These are phyloP conservation scores for Ypsolopha scabrella DNA, from an alignment of 2,888 invertebrate species.

Conservation along the genomic window DNA sequence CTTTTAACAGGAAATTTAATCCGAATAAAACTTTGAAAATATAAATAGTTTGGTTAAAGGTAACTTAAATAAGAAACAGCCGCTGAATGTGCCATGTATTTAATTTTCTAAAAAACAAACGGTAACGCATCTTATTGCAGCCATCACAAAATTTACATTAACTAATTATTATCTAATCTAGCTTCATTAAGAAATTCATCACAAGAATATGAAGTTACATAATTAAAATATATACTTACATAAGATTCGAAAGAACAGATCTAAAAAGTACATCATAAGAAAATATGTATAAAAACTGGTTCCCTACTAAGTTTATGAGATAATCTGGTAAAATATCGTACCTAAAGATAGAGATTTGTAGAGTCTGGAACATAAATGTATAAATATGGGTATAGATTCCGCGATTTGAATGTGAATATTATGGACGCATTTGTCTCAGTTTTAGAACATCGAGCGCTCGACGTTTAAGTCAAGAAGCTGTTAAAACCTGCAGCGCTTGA, in stretches of 20 bases:
- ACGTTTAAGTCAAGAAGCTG: too few species aligned
- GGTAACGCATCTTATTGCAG: slow-evolving; percentile 36
- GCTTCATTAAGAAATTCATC: slow-evolving; percentile 8
- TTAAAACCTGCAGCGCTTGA: too few species aligned
- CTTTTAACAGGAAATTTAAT: too few species aligned
- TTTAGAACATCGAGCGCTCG: too few species aligned
- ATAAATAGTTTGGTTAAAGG: not conserved
- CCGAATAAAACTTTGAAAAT: too few species aligned
- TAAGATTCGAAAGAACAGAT: slow-evolving; percentile 33
- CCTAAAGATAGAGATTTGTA: too few species aligned
- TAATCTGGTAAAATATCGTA: too few species aligned
- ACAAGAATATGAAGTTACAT: slow-evolving; percentile 6
- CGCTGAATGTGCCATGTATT: slow-evolving; percentile 46
- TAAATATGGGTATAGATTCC: too few species aligned
- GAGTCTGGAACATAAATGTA: too few species aligned
- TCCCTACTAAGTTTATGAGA: too few species aligned
- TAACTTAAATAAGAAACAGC: slow-evolving; percentile 11
- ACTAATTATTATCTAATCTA: slow-evolving; percentile 15
- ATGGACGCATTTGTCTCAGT: too few species aligned
- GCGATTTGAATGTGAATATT: too few species aligned
- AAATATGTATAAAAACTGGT: not conserved
- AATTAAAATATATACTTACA: slow-evolving; percentile 8
- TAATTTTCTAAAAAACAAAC: slow-evolving; percentile 46
- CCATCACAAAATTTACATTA: slow-evolving; percentile 30
- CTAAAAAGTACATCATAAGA: slow-evolving; percentile 7